Evolutionary conservation across 1,140 invertebrate species (phyloP).

Genomic region (Planococcus citri): DNA sequence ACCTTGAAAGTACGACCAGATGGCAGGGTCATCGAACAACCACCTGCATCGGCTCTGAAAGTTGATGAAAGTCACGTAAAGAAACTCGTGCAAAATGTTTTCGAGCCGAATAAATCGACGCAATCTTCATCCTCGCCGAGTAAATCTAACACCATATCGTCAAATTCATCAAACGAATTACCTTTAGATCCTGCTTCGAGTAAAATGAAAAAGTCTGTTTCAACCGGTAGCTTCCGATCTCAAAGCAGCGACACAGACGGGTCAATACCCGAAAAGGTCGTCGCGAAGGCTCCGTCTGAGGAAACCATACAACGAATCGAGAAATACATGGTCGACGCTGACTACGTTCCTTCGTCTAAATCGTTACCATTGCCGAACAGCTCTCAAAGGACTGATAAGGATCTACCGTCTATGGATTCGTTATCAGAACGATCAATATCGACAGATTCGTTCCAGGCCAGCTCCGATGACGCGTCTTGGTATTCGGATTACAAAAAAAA

Average conservation of each 20-base stretch:
- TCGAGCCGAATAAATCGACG: not conserved
- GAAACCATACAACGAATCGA: not conserved
- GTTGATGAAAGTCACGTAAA: not conserved
- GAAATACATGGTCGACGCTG: not conserved
- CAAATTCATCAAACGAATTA: not conserved
- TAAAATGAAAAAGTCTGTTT: not conserved
- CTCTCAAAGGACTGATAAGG: not conserved
- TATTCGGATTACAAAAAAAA: not conserved
- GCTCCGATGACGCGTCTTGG: not conserved
- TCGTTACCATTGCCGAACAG: not conserved
- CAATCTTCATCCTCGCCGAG: not conserved
- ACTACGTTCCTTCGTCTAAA: not conserved
- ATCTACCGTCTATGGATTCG: not conserved
- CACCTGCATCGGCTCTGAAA: not conserved
- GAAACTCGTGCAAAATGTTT: not conserved
- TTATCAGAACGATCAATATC: not conserved
- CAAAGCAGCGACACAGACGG: too few relatives aligned
- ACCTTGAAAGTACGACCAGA: not conserved
- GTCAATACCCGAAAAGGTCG: not conserved
- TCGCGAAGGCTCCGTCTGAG: not conserved
- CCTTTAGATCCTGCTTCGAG: not conserved
- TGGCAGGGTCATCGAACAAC: not conserved
- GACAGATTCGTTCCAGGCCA: not conserved
- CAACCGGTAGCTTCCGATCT: not conserved
- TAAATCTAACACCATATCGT: not conserved